Percentiles rank a stretch among this genome's conserved stretches.
phyloP scores from a whole-genome alignment of 2,888 invertebrate genomes.

The Chloroclysta siterata region DNA sequence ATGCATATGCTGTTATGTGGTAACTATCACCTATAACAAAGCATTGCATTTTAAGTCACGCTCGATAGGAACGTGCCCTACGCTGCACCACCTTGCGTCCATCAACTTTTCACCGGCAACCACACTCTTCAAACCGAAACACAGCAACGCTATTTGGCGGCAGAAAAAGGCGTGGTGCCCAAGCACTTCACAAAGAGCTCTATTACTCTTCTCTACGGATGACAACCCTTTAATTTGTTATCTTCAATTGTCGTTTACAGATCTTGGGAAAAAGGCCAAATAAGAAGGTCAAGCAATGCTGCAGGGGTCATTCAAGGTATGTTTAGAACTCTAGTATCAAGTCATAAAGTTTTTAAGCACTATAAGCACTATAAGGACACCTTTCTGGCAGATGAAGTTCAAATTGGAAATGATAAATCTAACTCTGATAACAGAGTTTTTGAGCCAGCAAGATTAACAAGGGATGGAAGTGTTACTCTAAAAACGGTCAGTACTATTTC shows the following conservation, averaged over 20 bases:
- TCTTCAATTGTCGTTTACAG: conserved; percentile 48
- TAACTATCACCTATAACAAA: too few relatives aligned
- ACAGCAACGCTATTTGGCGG: too few relatives aligned
- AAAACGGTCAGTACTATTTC: conserved; percentile 17
- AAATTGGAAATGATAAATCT: conserved; percentile 5
- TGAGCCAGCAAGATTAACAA: conserved; percentile 7
- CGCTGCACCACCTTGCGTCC: too few relatives aligned
- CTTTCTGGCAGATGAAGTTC: conserved; percentile 13
- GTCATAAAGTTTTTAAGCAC: neutral
- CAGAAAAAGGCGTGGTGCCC: too few relatives aligned
- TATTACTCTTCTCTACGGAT: too few relatives aligned
- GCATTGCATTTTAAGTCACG: too few relatives aligned
- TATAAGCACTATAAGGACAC: neutral
- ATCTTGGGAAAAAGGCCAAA: conserved; percentile 70
- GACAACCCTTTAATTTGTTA: too few relatives aligned
- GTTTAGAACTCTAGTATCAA: neutral
- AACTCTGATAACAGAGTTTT: neutral
- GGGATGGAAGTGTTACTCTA: conserved; percentile 15
- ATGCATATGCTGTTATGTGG: too few relatives aligned
- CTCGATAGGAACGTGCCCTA: too few relatives aligned
- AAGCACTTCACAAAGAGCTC: too few relatives aligned
- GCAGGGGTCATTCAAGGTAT: conserved; percentile 40
- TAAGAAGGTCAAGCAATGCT: conserved; percentile 44
- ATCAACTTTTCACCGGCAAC: too few relatives aligned
- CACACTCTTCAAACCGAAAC: too few relatives aligned